Conservation (phyloP, 2,113 vertebrate species). For the Talpa occidentalis region DNA sequence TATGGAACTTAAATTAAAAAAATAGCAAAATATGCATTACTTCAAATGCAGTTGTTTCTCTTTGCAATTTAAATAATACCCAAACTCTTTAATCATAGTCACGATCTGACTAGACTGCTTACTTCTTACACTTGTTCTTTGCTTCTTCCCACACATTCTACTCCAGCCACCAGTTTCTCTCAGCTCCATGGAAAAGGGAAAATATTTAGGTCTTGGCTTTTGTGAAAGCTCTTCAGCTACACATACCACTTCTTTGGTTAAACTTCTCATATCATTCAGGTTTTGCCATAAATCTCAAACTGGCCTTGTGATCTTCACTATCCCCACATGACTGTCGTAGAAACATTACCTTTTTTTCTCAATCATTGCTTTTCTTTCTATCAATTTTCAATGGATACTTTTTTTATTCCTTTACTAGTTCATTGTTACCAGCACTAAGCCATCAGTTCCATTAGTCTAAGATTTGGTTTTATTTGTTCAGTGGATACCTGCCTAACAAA, state of each 20-base stretch:
- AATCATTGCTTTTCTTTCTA: neutral
- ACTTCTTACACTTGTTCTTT: neutral
- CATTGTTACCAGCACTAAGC: neutral
- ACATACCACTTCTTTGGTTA: no score
- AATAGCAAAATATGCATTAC: neutral
- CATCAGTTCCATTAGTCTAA: neutral
- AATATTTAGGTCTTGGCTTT: no score
- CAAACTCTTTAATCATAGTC: neutral
- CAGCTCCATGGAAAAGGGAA: neutral
- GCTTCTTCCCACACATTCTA: no score
- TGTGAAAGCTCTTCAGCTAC: neutral
- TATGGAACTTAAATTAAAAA: neutral
- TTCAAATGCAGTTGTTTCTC: neutral
- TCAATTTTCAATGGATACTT: neutral
- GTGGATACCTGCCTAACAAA: neutral
- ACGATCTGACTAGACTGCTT: neutral
- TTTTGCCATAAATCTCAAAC: neutral
- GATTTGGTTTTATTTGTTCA: neutral
- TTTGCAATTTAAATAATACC: neutral
- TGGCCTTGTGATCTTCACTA: rapidly evolving
- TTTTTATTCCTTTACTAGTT: neutral
- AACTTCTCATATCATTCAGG: neutral
- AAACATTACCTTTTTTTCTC: neutral
- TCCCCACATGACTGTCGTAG: neutral
- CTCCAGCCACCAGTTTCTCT: neutral